Base-by-base conservation (phyloP, 2,113 vertebrate species). In the Micromys minutus region DNA sequence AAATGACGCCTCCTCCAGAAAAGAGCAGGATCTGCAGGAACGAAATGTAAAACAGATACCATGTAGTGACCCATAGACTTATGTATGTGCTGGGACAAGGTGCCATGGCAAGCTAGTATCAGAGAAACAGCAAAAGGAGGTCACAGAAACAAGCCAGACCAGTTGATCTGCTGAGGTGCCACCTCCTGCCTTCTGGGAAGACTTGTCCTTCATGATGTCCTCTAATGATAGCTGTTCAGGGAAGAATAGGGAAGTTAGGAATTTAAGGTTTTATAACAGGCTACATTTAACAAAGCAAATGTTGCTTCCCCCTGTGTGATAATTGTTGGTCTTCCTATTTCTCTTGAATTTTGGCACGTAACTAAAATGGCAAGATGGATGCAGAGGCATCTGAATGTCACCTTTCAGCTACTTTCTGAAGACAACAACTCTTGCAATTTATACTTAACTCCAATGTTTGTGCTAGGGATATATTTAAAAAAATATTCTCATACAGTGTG, bases 151-250 rank as follows among this genome's bases (percentile, higher is more conserved):
- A 42, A 79, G 45, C 7, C 36, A 39, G 29, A 11, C 21, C 12
- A 6, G 6, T 21, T 65, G n/a, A 22, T 26, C 24, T 69, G 29
- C 67, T 99, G 99, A 99, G 99, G 99, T 98, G 99, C 98, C 99
- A 13, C 61, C 29, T 47, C 42, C 98, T 87, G 99, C n/a, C 99
- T 98, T 93, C 98, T 99, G 98, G 98, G 99, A 99, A 99, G 99
- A 98, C 99, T 99, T 99, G 99, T 99, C 99, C 99, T 98, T 99
- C 99, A 42, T 34, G 98, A 99, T 99, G 99, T 99, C 99, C 99
- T 99, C 97, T 98, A 98, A 98, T 97, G 97, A 97, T 97, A 97
- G 75, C 97, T 98, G 95, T 96, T 93, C 98, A 98, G 97, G 97
- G 98, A 98, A 93, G 95, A 97, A 95, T 96, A 95, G 97, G 95